Conservation (phyloP, 2,113 vertebrate species). For the Oenanthe melanoleuca region DNA sequence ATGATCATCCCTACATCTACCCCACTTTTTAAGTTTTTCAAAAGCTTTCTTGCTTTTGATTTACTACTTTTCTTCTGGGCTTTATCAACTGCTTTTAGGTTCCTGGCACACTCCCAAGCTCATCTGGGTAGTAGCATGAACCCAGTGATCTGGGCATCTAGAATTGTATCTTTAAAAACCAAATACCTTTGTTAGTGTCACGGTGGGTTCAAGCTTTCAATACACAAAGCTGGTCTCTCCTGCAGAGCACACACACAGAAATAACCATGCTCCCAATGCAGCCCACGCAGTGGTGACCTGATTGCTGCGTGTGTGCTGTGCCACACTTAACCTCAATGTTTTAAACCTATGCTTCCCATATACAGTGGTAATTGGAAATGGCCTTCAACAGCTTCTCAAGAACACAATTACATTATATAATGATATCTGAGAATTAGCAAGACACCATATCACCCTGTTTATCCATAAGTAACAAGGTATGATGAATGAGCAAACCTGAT, state of each 20-base stretch:
- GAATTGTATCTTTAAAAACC: slow-evolving; percentile 62
- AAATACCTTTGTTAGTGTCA: slow-evolving; percentile 54
- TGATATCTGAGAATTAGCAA: slow-evolving; percentile 14
- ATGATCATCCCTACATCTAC: not conserved
- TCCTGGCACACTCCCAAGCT: slow-evolving; percentile 64
- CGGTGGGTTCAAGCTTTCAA: slow-evolving; percentile 20
- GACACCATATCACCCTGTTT: not conserved
- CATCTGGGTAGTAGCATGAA: slow-evolving; percentile 60
- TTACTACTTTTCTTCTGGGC: slow-evolving; percentile 60
- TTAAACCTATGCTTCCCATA: not conserved
- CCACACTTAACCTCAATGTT: not conserved
- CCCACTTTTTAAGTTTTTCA: slow-evolving; percentile 3
- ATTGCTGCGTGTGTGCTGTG: not conserved
- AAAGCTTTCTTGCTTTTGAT: slow-evolving; percentile 39
- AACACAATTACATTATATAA: slow-evolving; percentile 18
- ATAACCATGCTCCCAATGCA: not conserved
- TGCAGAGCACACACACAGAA: not conserved
- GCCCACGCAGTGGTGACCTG: not conserved
- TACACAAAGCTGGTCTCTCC: not conserved
- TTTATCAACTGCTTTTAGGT: slow-evolving; percentile 66
- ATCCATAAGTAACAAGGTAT: not conserved
- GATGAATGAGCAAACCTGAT: slow-evolving; percentile 43
- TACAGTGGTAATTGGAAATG: slow-evolving; percentile 11
- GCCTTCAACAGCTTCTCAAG: not conserved
- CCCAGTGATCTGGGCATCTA: slow-evolving; percentile 57